Base-by-base conservation (phyloP, 2,888 invertebrate species). In the Cyrtodaria siliqua region DNA sequence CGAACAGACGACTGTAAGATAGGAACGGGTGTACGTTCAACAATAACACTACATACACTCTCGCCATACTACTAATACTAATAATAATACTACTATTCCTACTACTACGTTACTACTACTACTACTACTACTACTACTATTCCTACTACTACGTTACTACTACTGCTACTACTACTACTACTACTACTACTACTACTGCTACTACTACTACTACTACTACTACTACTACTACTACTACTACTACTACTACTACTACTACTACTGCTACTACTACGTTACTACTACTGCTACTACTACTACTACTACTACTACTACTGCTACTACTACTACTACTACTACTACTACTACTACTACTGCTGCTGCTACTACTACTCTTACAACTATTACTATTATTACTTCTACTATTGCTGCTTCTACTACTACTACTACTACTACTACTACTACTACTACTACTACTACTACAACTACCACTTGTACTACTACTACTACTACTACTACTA, bases 71-170 rank as follows among this genome's bases (percentile, higher is more conserved):
- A n/a, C n/a, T n/a, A n/a, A n/a, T n/a, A n/a, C n/a, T n/a, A n/a
- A n/a, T n/a, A n/a, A n/a, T n/a, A n/a, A n/a, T n/a, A n/a, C n/a
- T n/a, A n/a, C n/a, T n/a, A n/a, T n/a, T n/a, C n/a, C n/a, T n/a
- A n/a, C n/a, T n/a, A n/a, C n/a, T 40, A 40, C 9, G 14, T 40
- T 40, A 12, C 40, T 40, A 40, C 40, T 40, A 40, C 40, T 40
- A 40, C 40, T 40, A 40, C 40, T 40, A 40, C 40, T 40, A 40
- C 40, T 40, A 40, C 40, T n/a, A n/a, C n/a, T n/a, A n/a, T n/a
- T n/a, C n/a, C n/a, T n/a, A n/a, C n/a, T n/a, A n/a, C n/a, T n/a
- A n/a, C n/a, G n/a, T n/a, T n/a, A n/a, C n/a, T n/a, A n/a, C n/a
- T n/a, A n/a, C n/a, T n/a, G n/a, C n/a, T 40, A 40, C 40, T 40